Percentiles rank a stretch among this genome's conserved stretches.
Evolutionary conservation across 2,888 invertebrate genomes (phyloP).

Genomic region (Itoplectis maculator): DNA sequence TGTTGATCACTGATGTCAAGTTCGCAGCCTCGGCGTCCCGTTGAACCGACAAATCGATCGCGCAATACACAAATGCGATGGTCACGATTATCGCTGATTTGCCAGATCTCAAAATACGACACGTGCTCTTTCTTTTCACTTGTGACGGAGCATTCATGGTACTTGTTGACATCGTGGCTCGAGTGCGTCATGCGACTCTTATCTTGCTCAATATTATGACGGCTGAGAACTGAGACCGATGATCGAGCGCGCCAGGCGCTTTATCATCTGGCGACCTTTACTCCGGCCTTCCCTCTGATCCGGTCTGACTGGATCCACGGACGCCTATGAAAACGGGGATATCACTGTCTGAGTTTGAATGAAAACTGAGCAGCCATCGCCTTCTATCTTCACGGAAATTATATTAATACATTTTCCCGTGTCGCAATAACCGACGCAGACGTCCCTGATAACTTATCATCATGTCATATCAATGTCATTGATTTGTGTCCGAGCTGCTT

Average conservation of each 20-base stretch:
- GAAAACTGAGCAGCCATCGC: background rate
- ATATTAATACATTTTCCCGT: background rate
- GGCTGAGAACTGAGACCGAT: background rate
- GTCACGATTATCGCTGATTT: background rate
- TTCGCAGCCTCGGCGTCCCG: conserved; percentile 26
- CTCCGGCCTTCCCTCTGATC: background rate
- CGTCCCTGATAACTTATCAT: no score
- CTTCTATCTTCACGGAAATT: background rate
- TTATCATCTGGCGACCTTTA: background rate
- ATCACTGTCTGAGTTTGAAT: background rate
- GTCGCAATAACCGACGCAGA: no score
- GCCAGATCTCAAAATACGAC: background rate
- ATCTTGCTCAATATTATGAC: background rate
- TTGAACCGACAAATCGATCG: background rate
- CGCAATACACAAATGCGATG: conserved; percentile 1
- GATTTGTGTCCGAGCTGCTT: no score
- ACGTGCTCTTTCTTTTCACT: background rate
- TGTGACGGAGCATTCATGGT: background rate
- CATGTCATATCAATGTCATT: no score
- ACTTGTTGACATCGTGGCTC: background rate
- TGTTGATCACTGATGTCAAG: conserved; percentile 65
- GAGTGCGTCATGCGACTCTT: background rate
- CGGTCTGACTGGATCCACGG: background rate
- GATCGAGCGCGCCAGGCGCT: background rate
- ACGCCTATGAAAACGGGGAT: background rate